Evolutionary conservation across 2,113 vertebrate species (phyloP), one percentile per base, ranked within the genome.

Genomic region (Synodontis membranacea): DNA sequence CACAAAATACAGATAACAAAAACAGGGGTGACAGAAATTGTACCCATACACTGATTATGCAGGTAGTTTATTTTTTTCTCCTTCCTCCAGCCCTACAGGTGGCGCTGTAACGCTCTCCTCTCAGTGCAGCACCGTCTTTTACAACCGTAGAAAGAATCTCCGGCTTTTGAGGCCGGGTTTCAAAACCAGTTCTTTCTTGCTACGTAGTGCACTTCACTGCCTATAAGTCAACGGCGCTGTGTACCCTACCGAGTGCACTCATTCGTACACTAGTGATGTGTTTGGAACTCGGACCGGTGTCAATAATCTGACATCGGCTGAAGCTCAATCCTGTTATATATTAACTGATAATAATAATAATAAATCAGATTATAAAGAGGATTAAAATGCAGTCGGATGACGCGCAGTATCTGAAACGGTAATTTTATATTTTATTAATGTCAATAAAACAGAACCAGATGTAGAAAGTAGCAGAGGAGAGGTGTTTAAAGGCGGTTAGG

Each of bases 381-480:
- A 58, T 25, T 54, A 90, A 89, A 79, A 94, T 96, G 91, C 96
- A 95, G 89, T 72, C 94, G 19, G 96, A 96, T 90, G 96, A 97
- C 62, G 94, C 95, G 80, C 94, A 94, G 70, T 97, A 94, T 91
- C 93, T 97, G 70, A 96, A 96, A 88, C 97, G 97, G 97, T 97
- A 93, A 95, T 3, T 23, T 82, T 39, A 50, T 42, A 31, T 28
- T 44, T 34, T 56, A 58, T 81, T 84, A 72, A 31, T 54, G 0
- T 44, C 4, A 25, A 54, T 46, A 5, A 25, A n/a, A 28, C 14
- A 42, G 17, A 44, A 74, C 2, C 23, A 10, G 3, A 5, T 8
- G 34, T 2, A 56, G 17, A 54, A 54, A 37, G 11, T 10, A 23
- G 19, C 8, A 79, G 46, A 52, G 19, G n/a, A 52, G n/a, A 31